Evolutionary conservation across 1,140 invertebrate species (phyloP), one percentile per base, ranked within the genome.

Genomic region (Ridgeia piscesae): DNA sequence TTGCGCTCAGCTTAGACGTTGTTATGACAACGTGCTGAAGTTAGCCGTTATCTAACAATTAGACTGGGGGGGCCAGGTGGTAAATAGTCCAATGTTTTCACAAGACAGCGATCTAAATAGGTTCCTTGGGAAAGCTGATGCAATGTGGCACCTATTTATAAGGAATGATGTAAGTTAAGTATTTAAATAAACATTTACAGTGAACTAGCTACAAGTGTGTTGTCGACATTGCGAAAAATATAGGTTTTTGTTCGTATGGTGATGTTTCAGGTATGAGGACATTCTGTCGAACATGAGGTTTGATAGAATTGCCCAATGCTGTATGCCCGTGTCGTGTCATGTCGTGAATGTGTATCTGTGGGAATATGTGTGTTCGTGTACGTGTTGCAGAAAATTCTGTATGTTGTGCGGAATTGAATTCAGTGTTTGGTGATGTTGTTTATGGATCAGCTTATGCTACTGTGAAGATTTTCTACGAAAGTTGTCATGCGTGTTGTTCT

Each of bases 381-480:
- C 58, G 27, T 77, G 58, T 77, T 77, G 58, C 58, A 31, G 17
- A 77, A 9, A 77, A 77, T 77, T 77, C 58, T 77, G 27, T 77
- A 77, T 77, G 58, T 77, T 77, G 58, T 77, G 58, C 58, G 27
- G 27, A 77, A 27, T 77, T 77, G 58, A 77, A 77, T 77, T 77
- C 58, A 77, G 58, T 77, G 58, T 77, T 77, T 77, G 58, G 58
- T 77, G 58, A 77, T 77, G 58, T 77, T 77, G 58, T 77, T 77
- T 77, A 77, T 77, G 58, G 58, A 77, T 77, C 58, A 77, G 58
- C 58, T 77, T 77, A 31, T 77, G 58, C 58, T 77, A 77, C 58
- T 77, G 58, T 77, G 58, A 77, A 77, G 58, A 77, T 77, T 77
- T 77, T 77, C 58, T 77, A 77, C 58, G 58, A 77, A 77, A 77